Conservation (phyloP, 2,797 vertebrate genomes). For the Tachyglossus aculeatus region DNA sequence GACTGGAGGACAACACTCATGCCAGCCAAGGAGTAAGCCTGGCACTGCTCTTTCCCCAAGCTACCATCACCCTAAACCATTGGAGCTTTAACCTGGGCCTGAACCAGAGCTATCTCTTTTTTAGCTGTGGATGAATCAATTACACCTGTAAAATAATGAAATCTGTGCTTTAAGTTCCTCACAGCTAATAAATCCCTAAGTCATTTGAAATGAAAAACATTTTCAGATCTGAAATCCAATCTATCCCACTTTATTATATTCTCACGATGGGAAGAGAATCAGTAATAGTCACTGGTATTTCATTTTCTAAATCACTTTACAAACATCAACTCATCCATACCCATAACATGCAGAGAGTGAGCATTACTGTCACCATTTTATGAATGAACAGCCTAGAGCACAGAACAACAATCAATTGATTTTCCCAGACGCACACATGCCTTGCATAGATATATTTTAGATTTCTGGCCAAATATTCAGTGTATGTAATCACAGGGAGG, state of each 20-base stretch:
- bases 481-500: no score
- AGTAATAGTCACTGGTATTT: not conserved
- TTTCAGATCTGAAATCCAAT: not conserved
- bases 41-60: no score
- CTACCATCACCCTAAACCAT: no score
- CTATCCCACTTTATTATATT: accelerated
- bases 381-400: not conserved
- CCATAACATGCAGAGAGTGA: accelerated
- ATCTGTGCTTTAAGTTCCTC: accelerated
- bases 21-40: no score
- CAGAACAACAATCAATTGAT: not conserved
- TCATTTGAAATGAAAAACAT: accelerated
- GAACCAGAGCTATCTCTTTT: no score
- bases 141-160: no score
- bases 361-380: accelerated
- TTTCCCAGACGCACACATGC: not conserved
- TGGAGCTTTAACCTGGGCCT: no score
- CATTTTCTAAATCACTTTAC: not conserved
- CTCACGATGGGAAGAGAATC: accelerated
- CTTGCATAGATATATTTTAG: no score
- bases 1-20: no score
- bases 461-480: no score
- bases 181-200: accelerated
- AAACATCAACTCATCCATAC: not conserved
- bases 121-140: no score